These are phyloP conservation scores for Eudemis profundana DNA, from an alignment of 2,888 invertebrate genomes.

Conservation along the genomic window DNA sequence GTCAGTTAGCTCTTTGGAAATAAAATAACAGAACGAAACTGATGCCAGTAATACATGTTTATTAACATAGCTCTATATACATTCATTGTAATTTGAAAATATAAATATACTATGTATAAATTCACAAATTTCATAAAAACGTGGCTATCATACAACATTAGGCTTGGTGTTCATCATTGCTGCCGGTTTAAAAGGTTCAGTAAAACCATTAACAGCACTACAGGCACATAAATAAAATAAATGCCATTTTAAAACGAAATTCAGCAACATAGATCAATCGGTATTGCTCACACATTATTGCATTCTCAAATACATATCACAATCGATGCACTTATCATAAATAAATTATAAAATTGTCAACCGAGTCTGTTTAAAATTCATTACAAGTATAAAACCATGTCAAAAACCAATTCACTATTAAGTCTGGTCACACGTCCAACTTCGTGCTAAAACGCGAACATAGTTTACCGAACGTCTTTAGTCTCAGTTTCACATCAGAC, in stretches of 20 bases:
- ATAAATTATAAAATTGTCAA: constrained; percentile 84
- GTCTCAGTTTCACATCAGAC: constrained; percentile 72
- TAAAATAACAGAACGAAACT: constrained; percentile 57
- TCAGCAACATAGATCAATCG: constrained; percentile 65
- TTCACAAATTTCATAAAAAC: constrained; percentile 77
- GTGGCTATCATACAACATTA: constrained; percentile 71
- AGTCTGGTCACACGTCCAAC: constrained; percentile 82
- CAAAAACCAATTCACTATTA: constrained; percentile 80
- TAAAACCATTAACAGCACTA: constrained; percentile 51
- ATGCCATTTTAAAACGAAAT: constrained; percentile 65
- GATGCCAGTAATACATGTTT: constrained; percentile 81
- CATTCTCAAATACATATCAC: constrained; percentile 78
- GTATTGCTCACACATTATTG: constrained; percentile 67
- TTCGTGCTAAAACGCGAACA: constrained; percentile 78
- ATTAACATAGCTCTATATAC: constrained; percentile 84
- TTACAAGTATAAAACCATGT: constrained; percentile 78
- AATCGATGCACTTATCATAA: constrained; percentile 83
- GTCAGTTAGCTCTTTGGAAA: constrained; percentile 15
- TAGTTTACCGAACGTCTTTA: constrained; percentile 71
- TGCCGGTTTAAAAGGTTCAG: constrained; percentile 55
- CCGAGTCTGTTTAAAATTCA: constrained; percentile 74
- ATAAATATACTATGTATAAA: constrained; percentile 79
- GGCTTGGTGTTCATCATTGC: constrained; percentile 74
- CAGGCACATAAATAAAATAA: constrained; percentile 65
- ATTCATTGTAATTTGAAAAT: constrained; percentile 82